A percentile compares a stretch with the other conserved stretches of the same genome.
Evolutionary conservation across 2,113 vertebrate species (phyloP).

Genomic region (Chaenocephalus aceratus): DNA sequence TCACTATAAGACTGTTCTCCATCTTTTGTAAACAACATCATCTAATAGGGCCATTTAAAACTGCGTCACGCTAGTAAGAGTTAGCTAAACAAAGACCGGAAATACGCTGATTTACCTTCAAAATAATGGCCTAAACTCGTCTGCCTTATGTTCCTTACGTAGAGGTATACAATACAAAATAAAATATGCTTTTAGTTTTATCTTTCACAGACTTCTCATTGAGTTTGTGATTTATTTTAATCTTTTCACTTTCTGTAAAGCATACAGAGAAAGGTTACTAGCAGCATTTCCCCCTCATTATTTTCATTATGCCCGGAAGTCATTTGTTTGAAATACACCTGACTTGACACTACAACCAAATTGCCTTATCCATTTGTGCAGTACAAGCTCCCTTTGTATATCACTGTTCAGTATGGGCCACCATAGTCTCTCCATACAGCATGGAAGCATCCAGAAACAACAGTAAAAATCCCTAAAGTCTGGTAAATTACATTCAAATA

Average conservation of each 20-base stretch:
- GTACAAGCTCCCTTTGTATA: no score
- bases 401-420: background rate
- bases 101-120: background rate
- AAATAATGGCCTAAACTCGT: conserved; percentile 12
- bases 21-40: conserved; percentile 31
- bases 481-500: background rate
- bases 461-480: background rate
- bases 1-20: background rate
- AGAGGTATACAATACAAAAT: no score
- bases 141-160: background rate
- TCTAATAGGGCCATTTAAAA: background rate
- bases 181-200: background rate
- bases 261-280: background rate
- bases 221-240: background rate
- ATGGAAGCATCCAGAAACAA: conserved; percentile 11
- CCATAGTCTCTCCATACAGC: background rate
- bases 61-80: background rate
- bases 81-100: conserved; percentile 16
- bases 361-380: background rate
- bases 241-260: background rate
- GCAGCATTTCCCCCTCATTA: background rate
- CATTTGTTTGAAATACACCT: background rate
- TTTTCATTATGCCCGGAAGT: background rate
- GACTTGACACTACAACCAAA: background rate
- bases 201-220: no score